Base-by-base conservation (phyloP, 2,888 invertebrate species). In the Lycophotia porphyrea region DNA sequence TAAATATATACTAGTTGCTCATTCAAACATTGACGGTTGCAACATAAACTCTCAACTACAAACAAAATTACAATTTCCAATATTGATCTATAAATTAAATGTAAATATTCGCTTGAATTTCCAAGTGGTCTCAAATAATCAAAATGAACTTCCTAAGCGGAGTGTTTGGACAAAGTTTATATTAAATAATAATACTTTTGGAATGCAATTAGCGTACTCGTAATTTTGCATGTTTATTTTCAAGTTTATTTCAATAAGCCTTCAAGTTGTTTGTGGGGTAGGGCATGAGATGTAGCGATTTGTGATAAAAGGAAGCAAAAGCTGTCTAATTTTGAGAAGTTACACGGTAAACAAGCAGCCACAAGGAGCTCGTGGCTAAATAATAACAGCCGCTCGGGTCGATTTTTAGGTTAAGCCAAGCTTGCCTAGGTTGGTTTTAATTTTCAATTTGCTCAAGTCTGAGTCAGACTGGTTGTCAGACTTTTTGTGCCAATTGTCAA, bases 151-250 rank as follows among this genome's bases (percentile, higher is more conserved):
- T 49, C 34, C 27, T 52, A 64, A 68, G 73, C 75, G 58, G 21
- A 67, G 71, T 61, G 67, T 81, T 67, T 73, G 74, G 63, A 64
- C 72, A 36, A 74, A 85, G 78, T 87, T 88, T 74, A 76, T 78
- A 84, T 84, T 73, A 44, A 78, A 82, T 84, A 72, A 72, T 82
- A 86, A 87, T 89, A 85, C 88, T 87, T 82, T 86, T 67, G 86
- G 83, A 90, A 92, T 90, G 89, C 91, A 92, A 91, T 92, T 91
- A 91, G 82, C 87, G 86, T 84, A 71, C 76, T 90, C 90, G 86
- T 92, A 88, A 91, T 89, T 92, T 88, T 87, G 80, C 84, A 79
- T 92, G 91, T 92, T 91, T 92, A 91, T 92, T 90, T 90, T 88
- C 84, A 88, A 92, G 89, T 92, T 91, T 88, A 90, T 89, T 91